Evolutionary conservation across 2,797 vertebrate species (phyloP), one percentile per base, ranked within the genome.

Genomic region (Darevskia nairensis): DNA sequence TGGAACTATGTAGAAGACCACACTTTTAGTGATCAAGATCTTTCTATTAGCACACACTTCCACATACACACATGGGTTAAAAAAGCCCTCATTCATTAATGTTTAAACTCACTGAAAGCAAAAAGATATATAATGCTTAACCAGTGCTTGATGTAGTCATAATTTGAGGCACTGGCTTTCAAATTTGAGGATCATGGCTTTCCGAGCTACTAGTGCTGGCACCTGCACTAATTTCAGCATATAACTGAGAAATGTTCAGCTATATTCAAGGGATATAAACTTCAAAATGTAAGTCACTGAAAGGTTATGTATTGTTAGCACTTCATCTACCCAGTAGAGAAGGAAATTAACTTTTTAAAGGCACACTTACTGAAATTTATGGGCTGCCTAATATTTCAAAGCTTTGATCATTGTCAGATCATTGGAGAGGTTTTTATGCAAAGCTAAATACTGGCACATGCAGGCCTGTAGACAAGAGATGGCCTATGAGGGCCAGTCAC

Each of bases 281-380:
- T 55, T 6, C 9, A 88, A 88, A 87, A 64, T 59, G 8, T 72
- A 29, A 88, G 19, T 82, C 46, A 91, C 64, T 90, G 69, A 88
- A 89, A 17, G 0, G 2, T 79, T 74, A 88, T 84, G 9, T 79
- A 92, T 55, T 86, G 87, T 74, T 85, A 92, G 66, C 82, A 90
- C 84, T 81, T 68, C 79, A 21, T 80, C 55, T 75, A 76, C 2
- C 50, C 66, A 86, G 81, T 74, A 90, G 13, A 85, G 25, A 94
- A 89, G 0, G 0, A 91, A 92, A 91, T 82, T 44, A 81, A 84
- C 4, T 86, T 79, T 90, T 92, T 74, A 44, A 89, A 93, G 71
- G 77, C 44, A 71, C 27, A 76, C 91, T 94, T 89, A 84, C 64
- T 6, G 4, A 89, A 90, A 90, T 64, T 77, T n/a, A 64, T 86